Evolutionary conservation across 2,113 vertebrate species (phyloP), one percentile per base, ranked within the genome.

Genomic region (Ceyx melanurus): DNA sequence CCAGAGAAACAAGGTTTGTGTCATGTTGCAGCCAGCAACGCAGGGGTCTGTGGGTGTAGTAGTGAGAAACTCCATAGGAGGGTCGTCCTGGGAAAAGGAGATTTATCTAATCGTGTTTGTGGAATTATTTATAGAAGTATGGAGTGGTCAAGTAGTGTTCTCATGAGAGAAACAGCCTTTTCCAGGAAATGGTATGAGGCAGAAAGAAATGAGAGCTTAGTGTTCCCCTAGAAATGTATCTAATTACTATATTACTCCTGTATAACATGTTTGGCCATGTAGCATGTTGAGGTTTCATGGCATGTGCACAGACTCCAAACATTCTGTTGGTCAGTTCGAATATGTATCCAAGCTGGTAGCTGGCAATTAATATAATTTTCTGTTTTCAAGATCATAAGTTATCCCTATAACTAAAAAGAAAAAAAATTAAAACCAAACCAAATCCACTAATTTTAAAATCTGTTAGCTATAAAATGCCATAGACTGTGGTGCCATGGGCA

Each of bases 71-170:
- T 46, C 57, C n/a, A 31, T 13, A 45, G 82, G 37, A 86, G 72
- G 56, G 60, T 91, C 71, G 43, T 77, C 72, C 56, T 91, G 75
- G 85, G 87, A 77, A 60, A 92, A 29, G 13, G 8, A 19, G 4
- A 17, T 54, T 91, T 95, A 90, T 71, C 93, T 95, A 89, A 91
- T 91, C 78, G 1, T 9, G 22, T 51, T 76, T 13, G 12, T 2
- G 4, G 74, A 50, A 71, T 95, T 94, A 93, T 95, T 95, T 94
- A 88, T 91, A 93, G 95, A 94, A 16, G 68, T 80, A 65, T 26
- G 31, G 88, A 80, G 79, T 88, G 76, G 56, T 68, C 40, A 74
- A 86, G 71, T 35, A 56, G 82, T 90, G 88, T 60, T 90, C 88
- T 91, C n/a, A 13, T 80, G 68, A 94, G 60, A 81, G 90, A 83